Evolutionary conservation across 2,113 vertebrate genomes (phyloP), one percentile per base, ranked within the genome.

Genomic region (Sminthopsis crassicaudata): DNA sequence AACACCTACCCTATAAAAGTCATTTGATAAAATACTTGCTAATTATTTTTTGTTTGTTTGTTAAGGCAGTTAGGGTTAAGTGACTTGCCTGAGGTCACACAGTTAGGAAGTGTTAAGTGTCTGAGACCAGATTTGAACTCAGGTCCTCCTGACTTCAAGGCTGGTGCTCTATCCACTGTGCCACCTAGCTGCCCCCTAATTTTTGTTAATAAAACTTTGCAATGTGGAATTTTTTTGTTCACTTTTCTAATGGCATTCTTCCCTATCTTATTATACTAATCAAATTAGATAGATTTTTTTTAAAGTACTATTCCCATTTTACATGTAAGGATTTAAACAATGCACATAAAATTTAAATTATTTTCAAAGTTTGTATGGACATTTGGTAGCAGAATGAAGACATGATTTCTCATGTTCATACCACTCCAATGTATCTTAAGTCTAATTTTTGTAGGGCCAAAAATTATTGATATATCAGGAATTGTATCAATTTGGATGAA

Each of bases 161-260:
- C 48, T 48, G 6, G 48, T 48, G 48, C 48, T 48, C 48, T n/a
- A n/a, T n/a, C n/a, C n/a, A n/a, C n/a, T n/a, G n/a, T n/a, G n/a
- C n/a, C n/a, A n/a, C n/a, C n/a, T 48, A 48, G 48, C 48, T 48
- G 48, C 48, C 48, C 48, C 50, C 7, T 7, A 50, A 9, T 50
- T 50, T 36, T 94, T 95, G 91, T 93, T 94, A 93, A 95, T 76
- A 90, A 95, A 95, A 90, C 25, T 90, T 96, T 94, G 36, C n/a
- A 93, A 96, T 91, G 54, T 55, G 95, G 46, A 52, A 24, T 53
- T 93, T 22, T 76, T 60, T 26, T 55, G 48, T 90, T 91, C 67
- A 50, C 76, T 93, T 96, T 95, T 94, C 51, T 22, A 92, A 53
- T 91, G 94, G 46, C 46, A 95, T 94, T 92, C 53, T 55, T 23